Evolutionary conservation across 2,113 vertebrate species (phyloP).

Genomic region (Gymnogyps californianus): DNA sequence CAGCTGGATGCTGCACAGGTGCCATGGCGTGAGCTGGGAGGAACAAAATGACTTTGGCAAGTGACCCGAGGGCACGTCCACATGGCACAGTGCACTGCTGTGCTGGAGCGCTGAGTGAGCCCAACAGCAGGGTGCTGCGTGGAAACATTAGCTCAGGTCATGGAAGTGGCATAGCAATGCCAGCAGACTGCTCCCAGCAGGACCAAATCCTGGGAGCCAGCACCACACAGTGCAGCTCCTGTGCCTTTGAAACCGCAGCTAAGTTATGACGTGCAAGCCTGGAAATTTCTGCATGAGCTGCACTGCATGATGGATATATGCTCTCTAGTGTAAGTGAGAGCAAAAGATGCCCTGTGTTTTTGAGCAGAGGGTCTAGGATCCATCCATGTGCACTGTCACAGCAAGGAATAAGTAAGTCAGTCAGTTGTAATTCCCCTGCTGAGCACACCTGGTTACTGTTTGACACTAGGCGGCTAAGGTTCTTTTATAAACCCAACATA

Average conservation of each 20-base stretch:
- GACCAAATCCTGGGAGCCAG: background rate
- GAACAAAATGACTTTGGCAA: background rate
- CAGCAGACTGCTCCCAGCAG: slow-evolving; percentile 1
- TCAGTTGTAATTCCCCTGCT: background rate
- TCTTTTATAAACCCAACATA: background rate
- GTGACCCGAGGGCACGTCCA: background rate
- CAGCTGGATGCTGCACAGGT: background rate
- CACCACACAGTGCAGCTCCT: background rate
- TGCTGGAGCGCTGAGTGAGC: background rate
- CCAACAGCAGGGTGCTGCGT: background rate
- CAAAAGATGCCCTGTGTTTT: background rate
- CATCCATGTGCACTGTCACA: background rate
- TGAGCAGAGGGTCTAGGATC: background rate
- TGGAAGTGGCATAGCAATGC: background rate
- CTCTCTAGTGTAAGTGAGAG: background rate
- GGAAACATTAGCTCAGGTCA: background rate
- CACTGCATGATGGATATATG: background rate
- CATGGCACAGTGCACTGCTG: background rate
- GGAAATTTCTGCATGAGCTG: background rate
- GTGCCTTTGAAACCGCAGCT: background rate
- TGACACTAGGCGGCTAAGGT: background rate
- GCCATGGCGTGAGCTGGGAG: background rate
- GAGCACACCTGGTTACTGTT: background rate
- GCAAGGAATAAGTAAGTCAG: background rate
- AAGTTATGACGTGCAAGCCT: background rate